These are phyloP conservation scores for Brachyrhaphis roseni DNA, from an alignment of 2,797 vertebrate species.

Conservation along the genomic window DNA sequence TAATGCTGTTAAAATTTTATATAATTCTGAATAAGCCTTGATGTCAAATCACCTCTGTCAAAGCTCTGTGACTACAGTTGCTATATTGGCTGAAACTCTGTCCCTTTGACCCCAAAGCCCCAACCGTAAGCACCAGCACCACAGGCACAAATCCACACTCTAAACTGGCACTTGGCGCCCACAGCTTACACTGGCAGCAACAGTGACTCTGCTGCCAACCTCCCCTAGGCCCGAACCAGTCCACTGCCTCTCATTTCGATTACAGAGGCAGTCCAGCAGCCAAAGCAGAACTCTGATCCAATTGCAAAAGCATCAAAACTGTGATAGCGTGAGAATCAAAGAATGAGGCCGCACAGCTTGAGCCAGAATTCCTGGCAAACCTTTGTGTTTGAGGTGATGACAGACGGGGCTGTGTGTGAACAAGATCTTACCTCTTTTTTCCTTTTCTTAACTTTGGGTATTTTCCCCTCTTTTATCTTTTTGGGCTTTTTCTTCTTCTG, in stretches of 20 bases:
- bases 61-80: constrained; percentile 35
- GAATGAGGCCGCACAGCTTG: constrained; percentile 17
- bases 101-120: constrained; percentile 41
- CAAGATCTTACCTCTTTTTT: constrained; percentile 90
- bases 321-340: constrained; percentile 47
- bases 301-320: constrained; percentile 57
- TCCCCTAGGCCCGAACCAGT: constrained; percentile 57
- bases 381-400: constrained; percentile 40
- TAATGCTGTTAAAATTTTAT: neutral
- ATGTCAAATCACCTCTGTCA: constrained; percentile 41
- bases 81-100: constrained; percentile 29
- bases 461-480: constrained; percentile 90
- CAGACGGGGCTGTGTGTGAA: constrained; percentile 32
- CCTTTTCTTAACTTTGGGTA: constrained; percentile 90
- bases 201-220: constrained; percentile 52
- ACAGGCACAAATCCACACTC: constrained; percentile 56
- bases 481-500: constrained; percentile 93
- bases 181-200: constrained; percentile 63
- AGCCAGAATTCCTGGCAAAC: constrained; percentile 49
- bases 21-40: constrained; percentile 27
- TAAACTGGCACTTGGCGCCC: constrained; percentile 51
- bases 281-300: constrained; percentile 65
- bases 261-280: constrained; percentile 52
- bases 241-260: constrained; percentile 64
- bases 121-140: constrained; percentile 48